Evolutionary conservation across 2,113 vertebrate genomes (phyloP).

Genomic region (Electrona antarctica): DNA sequence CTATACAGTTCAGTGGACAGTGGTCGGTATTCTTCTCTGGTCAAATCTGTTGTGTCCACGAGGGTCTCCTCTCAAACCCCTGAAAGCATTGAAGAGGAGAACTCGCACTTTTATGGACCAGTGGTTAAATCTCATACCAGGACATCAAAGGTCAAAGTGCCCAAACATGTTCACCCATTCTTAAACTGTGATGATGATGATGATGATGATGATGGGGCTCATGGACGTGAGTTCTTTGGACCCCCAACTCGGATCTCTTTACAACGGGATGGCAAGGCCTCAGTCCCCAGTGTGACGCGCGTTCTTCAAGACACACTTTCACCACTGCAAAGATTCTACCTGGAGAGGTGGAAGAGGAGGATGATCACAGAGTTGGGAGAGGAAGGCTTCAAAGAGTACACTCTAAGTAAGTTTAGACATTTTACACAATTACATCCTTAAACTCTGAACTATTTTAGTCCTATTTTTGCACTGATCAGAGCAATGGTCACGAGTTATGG

Average conservation of each 20-base stretch:
- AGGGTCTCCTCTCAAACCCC: slow-evolving; percentile 81
- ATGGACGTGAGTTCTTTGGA: slow-evolving; percentile 33
- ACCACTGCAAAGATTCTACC: slow-evolving; percentile 82
- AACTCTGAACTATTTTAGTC: not conserved
- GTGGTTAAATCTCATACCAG: slow-evolving; percentile 70
- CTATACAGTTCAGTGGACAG: slow-evolving; percentile 84
- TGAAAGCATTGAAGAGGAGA: slow-evolving; percentile 82
- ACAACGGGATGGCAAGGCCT: slow-evolving; percentile 51
- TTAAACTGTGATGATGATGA: slow-evolving; percentile 61
- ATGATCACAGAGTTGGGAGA: slow-evolving; percentile 90
- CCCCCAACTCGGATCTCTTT: slow-evolving; percentile 78
- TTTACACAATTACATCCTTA: no score
- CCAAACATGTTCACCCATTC: slow-evolving; percentile 79
- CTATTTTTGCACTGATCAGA: no score
- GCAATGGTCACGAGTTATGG: no score
- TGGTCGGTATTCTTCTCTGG: slow-evolving; percentile 85
- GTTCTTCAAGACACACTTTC: slow-evolving; percentile 92
- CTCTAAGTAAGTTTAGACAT: slow-evolving; percentile 76
- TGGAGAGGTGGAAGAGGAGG: slow-evolving; percentile 90
- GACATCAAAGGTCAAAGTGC: slow-evolving; percentile 47
- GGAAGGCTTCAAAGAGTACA: slow-evolving; percentile 89
- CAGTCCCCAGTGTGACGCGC: slow-evolving; percentile 86
- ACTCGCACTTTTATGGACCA: slow-evolving; percentile 83
- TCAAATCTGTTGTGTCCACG: slow-evolving; percentile 82
- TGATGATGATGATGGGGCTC: slow-evolving; percentile 36